Conservation (phyloP, 1,140 invertebrate species). For the Araneus ventricosus region DNA sequence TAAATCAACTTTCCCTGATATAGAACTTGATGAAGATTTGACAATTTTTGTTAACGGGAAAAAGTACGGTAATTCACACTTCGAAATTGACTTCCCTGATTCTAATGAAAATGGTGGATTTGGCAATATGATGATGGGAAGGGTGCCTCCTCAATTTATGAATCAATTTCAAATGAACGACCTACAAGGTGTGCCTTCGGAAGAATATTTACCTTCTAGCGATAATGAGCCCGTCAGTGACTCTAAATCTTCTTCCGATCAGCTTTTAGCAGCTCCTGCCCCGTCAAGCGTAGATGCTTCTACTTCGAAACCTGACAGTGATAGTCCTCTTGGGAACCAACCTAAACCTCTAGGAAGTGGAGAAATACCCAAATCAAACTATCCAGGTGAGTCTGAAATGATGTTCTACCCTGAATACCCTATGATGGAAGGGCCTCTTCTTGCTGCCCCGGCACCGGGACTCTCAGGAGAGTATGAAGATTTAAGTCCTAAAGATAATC, state of each 20-base stretch:
- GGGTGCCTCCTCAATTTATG: background rate
- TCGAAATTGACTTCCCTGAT: background rate
- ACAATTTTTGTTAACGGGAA: conserved; percentile 33
- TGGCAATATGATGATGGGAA: background rate
- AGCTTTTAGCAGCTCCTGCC: background rate
- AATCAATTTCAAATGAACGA: background rate
- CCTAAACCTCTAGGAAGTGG: background rate
- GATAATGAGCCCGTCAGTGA: background rate
- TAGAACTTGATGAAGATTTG: background rate
- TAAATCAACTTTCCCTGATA: background rate
- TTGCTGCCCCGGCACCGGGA: background rate
- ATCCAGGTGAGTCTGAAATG: background rate
- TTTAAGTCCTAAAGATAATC: background rate
- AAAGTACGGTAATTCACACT: background rate
- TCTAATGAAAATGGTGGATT: background rate
- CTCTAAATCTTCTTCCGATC: background rate
- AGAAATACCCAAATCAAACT: no score
- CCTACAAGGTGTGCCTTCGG: background rate
- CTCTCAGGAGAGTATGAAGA: background rate
- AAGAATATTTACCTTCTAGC: background rate
- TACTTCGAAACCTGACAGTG: background rate
- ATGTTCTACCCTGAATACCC: background rate
- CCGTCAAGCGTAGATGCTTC: background rate
- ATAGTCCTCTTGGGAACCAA: background rate
- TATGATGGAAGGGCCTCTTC: background rate